These are phyloP conservation scores for Plumapathes pennacea DNA, from an alignment of 92 coral and sea anemone species.

Conservation along the genomic window DNA sequence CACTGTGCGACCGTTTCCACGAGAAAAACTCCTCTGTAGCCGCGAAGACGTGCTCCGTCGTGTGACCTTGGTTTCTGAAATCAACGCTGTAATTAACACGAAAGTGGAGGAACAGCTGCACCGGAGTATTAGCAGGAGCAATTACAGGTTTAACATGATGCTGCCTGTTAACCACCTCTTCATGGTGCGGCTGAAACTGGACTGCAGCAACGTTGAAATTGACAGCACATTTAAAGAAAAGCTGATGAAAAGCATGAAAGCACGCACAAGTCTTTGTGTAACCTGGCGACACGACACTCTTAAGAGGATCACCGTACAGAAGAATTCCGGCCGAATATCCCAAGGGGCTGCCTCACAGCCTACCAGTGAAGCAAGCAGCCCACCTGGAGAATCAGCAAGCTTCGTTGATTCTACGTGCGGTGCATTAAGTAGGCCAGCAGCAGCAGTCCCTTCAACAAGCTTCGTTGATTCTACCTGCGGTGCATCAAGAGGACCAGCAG, in stretches of 20 bases:
- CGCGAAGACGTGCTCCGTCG: not conserved
- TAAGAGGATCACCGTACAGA: no score
- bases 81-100: slow-evolving; percentile 12
- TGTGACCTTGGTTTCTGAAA: slow-evolving; percentile 29
- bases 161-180: slow-evolving; percentile 40
- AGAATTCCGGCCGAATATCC: no score
- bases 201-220: slow-evolving; percentile 15
- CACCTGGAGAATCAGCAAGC: no score
- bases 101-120: slow-evolving; percentile 36
- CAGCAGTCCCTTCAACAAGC: no score
- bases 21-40: slow-evolving; percentile 18
- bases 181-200: slow-evolving; percentile 42
- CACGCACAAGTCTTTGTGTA: not conserved
- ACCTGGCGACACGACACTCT: no score
- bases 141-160: slow-evolving; percentile 44
- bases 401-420: no score
- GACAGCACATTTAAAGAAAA: not conserved
- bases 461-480: no score
- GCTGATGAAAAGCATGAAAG: slow-evolving; percentile 3
- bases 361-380: no score
- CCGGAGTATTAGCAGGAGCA: slow-evolving; percentile 12
- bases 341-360: no score
- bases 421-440: no score
- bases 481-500: no score
- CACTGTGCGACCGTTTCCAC: slow-evolving; percentile 32